Evolutionary conservation across 2,888 invertebrate species (phyloP).

Genomic region (Meiosimyza decipiens): DNA sequence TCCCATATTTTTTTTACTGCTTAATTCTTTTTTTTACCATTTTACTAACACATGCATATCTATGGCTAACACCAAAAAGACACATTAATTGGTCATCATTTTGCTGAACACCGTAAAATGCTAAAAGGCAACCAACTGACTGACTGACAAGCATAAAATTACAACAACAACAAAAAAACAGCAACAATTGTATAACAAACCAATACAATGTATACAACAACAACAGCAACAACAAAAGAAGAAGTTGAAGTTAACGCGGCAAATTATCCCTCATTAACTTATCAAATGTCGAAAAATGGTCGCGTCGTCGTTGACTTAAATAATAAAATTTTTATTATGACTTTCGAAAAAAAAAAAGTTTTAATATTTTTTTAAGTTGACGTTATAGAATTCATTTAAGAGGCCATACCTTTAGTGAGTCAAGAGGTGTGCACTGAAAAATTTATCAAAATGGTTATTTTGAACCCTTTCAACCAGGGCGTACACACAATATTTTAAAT

Average conservation of each 20-base stretch:
- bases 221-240: neutral
- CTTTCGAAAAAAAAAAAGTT: neutral
- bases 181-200: slow-evolving; percentile 1
- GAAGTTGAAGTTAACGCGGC: neutral
- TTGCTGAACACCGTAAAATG: slow-evolving; percentile 19
- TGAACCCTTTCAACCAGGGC: too few species aligned
- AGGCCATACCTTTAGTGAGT: too few species aligned
- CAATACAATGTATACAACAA: neutral
- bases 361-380: too few species aligned
- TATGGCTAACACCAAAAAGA: neutral
- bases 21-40: too few species aligned
- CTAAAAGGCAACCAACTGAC: neutral
- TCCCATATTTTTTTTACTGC: too few species aligned
- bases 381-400: too few species aligned
- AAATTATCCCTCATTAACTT: slow-evolving; percentile 34
- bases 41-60: too few species aligned
- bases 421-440: too few species aligned
- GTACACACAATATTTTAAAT: too few species aligned
- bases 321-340: slow-evolving; percentile 13
- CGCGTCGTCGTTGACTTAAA: slow-evolving; percentile 10
- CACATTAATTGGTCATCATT: slow-evolving; percentile 25
- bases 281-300: slow-evolving; percentile 32
- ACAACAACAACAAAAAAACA: slow-evolving; percentile 25
- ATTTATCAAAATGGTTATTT: too few species aligned
- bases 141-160: slow-evolving; percentile 21